Percentiles rank a stretch among this genome's conserved stretches.
These are phyloP conservation scores for Microcebus ravelobensis DNA, from an alignment of 2,113 vertebrate species.

Conservation along the genomic window DNA sequence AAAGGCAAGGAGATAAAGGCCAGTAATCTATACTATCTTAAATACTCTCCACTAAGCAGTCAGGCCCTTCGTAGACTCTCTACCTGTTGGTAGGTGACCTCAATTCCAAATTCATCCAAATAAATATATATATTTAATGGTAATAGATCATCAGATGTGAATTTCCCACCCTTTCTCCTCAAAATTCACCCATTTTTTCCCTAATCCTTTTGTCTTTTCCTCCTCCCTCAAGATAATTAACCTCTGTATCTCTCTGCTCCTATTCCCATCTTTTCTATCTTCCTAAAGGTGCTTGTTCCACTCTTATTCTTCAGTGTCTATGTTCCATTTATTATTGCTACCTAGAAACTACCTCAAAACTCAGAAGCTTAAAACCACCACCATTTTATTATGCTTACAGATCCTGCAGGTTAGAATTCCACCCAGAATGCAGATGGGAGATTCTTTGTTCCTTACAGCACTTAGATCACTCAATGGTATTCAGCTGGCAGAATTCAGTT, in stretches of 20 bases:
- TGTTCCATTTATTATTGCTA: not conserved
- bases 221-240: not conserved
- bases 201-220: not conserved
- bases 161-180: not conserved
- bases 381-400: not conserved
- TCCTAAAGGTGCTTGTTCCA: not conserved
- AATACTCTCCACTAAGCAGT: not conserved
- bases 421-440: not conserved
- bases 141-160: not conserved
- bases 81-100: not conserved
- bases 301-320: not conserved
- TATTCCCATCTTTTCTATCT: not conserved
- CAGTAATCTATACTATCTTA: not conserved
- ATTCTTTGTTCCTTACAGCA: not conserved
- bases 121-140: not conserved
- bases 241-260: not conserved
- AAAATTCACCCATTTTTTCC: not conserved
- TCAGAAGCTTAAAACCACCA: not conserved
- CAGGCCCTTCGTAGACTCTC: not conserved
- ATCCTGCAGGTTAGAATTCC: not conserved
- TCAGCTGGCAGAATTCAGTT: not conserved
- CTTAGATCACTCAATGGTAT: not conserved
- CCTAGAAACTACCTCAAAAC: not conserved
- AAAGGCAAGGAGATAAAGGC: not conserved
- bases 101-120: not conserved